phyloP scores from a whole-genome alignment of 2,797 vertebrate genomes.

The Brotula barbata region DNA sequence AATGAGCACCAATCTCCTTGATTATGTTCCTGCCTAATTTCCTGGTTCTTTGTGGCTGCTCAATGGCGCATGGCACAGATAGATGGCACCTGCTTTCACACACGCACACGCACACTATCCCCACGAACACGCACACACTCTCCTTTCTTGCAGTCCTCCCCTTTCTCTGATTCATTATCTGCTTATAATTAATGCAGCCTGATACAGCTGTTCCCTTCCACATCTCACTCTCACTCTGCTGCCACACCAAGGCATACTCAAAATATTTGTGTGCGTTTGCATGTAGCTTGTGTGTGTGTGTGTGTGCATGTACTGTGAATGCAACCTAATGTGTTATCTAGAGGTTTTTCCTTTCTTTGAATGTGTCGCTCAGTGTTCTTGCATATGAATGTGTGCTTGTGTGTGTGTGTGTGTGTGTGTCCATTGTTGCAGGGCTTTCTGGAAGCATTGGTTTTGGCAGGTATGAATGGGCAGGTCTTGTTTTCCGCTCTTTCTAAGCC shows the following conservation, averaged over 20 bases:
- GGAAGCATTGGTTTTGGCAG: slow-evolving; percentile 55
- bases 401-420: slow-evolving; percentile 4
- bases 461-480: slow-evolving; percentile 62
- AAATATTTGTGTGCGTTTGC: neutral
- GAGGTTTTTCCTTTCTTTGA: slow-evolving; percentile 29
- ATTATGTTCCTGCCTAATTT: slow-evolving; percentile 73
- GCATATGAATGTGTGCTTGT: slow-evolving; percentile 26
- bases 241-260: slow-evolving; percentile 3
- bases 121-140: neutral
- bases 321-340: slow-evolving; percentile 28
- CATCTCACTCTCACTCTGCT: slow-evolving; percentile 58
- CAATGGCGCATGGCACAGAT: slow-evolving; percentile 66
- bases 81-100: slow-evolving; percentile 50
- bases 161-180: slow-evolving; percentile 80
- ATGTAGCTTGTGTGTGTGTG: slow-evolving; percentile 11
- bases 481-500: slow-evolving; percentile 57
- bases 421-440: slow-evolving; percentile 35
- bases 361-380: slow-evolving; percentile 31
- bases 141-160: no score
- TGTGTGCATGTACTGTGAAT: slow-evolving; percentile 15
- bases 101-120: slow-evolving; percentile 14
- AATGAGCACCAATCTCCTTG: slow-evolving; percentile 61
- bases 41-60: slow-evolving; percentile 66
- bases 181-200: slow-evolving; percentile 77
- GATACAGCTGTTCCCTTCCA: slow-evolving; percentile 68